These are phyloP conservation scores for Picus viridis DNA, from an alignment of 2,797 vertebrate genomes.

Conservation along the genomic window DNA sequence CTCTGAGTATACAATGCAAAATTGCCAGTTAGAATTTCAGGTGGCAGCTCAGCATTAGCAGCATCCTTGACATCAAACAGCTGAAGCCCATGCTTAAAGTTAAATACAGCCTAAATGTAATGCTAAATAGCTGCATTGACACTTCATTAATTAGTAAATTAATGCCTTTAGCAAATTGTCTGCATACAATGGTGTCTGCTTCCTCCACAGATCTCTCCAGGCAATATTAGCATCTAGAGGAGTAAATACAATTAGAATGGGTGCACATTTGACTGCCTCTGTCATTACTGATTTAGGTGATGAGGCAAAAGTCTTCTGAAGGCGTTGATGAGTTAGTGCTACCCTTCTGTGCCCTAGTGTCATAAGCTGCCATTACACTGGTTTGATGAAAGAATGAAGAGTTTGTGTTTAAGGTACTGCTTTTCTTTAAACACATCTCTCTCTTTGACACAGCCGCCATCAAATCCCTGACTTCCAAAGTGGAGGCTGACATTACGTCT, in stretches of 20 bases:
- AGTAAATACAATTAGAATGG: not conserved
- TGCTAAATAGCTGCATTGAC: slow-evolving; percentile 5
- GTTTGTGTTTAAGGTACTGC: not conserved
- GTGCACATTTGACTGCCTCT: not conserved
- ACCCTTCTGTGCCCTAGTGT: not conserved
- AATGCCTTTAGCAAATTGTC: slow-evolving; percentile 26
- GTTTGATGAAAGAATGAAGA: not conserved
- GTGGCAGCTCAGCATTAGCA: not conserved
- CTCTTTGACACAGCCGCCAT: not conserved
- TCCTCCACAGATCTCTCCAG: not conserved
- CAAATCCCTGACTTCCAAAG: not conserved
- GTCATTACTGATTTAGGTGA: not conserved
- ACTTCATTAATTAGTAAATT: slow-evolving; percentile 55
- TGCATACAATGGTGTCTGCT: not conserved
- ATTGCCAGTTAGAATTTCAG: not conserved
- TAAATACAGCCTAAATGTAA: not conserved
- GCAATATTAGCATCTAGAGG: not conserved
- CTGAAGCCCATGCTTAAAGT: not conserved
- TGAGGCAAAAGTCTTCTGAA: not conserved
- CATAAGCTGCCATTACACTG: not conserved
- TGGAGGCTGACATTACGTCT: not conserved
- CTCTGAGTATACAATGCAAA: not conserved
- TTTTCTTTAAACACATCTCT: not conserved
- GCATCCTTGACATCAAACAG: not conserved
- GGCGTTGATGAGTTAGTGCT: not conserved